Percentiles rank a stretch among this genome's conserved stretches.
phyloP scores from a whole-genome alignment of 2,888 invertebrate species.

The Mactromeris polynyma region DNA sequence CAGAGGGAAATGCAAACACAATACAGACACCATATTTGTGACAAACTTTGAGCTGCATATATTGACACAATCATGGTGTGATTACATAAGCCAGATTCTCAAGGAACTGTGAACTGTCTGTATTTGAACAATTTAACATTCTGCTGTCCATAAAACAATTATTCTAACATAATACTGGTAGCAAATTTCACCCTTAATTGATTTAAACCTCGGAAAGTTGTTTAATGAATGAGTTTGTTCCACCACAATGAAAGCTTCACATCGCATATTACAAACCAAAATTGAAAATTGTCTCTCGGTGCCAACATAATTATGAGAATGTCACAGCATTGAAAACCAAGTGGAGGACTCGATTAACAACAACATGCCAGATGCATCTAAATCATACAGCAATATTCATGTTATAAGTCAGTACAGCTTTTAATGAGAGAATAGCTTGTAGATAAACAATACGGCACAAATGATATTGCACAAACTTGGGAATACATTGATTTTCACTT shows the following conservation, averaged over 20 bases:
- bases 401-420: background rate
- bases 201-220: background rate
- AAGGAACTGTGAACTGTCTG: background rate
- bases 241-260: too few relatives aligned
- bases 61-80: background rate
- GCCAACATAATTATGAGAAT: background rate
- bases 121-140: conserved; percentile 7
- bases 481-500: conserved; percentile 7
- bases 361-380: background rate
- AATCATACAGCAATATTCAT: background rate
- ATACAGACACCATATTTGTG: background rate
- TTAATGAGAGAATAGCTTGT: background rate
- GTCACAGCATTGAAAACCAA: background rate
- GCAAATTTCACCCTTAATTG: background rate
- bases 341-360: background rate
- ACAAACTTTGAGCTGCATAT: background rate
- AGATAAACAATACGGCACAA: background rate
- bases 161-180: background rate
- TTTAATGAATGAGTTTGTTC: background rate
- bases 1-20: background rate
- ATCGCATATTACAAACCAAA: background rate
- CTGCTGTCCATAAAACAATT: background rate
- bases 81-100: background rate
- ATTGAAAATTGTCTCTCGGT: background rate
- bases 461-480: background rate